Conservation (phyloP, 2,113 vertebrate genomes). For the Sceloporus tristichus region DNA sequence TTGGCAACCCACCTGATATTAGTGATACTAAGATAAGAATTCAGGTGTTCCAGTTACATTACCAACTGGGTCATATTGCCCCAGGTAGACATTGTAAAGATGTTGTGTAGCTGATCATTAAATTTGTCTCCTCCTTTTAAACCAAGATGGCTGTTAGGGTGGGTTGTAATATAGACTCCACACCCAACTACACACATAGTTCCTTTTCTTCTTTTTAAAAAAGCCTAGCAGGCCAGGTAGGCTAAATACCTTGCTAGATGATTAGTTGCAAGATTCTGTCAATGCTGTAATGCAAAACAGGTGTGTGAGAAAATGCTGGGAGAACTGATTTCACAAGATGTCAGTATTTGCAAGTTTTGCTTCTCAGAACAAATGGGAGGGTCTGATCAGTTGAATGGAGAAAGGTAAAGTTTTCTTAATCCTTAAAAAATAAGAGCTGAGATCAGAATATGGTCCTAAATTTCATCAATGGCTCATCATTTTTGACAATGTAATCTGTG, state of each 20-base stretch:
- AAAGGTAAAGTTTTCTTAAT: no score
- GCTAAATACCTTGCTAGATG: neutral
- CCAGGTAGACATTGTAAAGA: accelerated
- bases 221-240: slow-evolving; percentile 36
- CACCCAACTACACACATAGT: slow-evolving; percentile 9
- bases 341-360: neutral
- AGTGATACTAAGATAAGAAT: accelerated
- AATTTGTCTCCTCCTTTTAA: accelerated
- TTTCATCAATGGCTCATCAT: neutral
- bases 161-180: slow-evolving; percentile 55
- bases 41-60: accelerated
- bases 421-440: no score
- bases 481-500: neutral
- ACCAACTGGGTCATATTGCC: accelerated
- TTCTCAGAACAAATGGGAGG: neutral
- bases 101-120: accelerated
- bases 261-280: slow-evolving; percentile 10
- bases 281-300: neutral
- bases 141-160: accelerated
- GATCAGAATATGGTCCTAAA: neutral
- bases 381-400: neutral
- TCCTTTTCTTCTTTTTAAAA: slow-evolving; percentile 7
- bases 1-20: slow-evolving; percentile 12
- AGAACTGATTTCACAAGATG: neutral
- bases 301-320: neutral